Base-by-base conservation (phyloP, 1,140 invertebrate genomes). In the Scaptomyza hsui region DNA sequence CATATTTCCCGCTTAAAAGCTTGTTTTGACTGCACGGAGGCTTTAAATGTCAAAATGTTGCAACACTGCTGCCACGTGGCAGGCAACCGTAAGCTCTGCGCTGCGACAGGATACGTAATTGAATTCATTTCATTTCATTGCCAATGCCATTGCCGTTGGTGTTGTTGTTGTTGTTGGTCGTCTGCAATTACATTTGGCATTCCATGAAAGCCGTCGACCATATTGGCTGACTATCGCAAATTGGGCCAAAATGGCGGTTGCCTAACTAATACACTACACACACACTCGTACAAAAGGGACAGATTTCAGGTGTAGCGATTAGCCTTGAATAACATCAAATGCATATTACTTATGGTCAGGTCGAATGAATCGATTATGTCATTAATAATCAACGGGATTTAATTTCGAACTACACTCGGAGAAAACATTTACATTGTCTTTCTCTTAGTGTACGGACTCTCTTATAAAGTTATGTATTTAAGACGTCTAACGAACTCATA, bases 61-160 rank as follows among this genome's bases (percentile, higher is more conserved):
- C 32, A 37, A n/a, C 32, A 37, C 10, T 37, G 32, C 32, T 3
- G 12, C 12, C 3, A 7, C 18, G 12, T 26, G 19, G 21, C 21
- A 32, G 39, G 39, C 16, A n/a, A 32, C 48, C 3, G 16, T 19
- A 18, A 44, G 37, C 13, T 24, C 26, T 29, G 26, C 26, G 37
- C 9, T 41, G 35, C 48, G 29, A 21, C 53, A 67, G 69, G 63
- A 55, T 42, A 67, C 68, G 61, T 64, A 72, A 72, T 72, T 72
- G 55, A 72, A 72, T 72, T 72, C 55, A 65, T 67, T 67, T 67
- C 69, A 72, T 72, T 53, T 29, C 32, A 29, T 37, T 47, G 61
- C 29, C 21, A 35, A 5, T 29, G 5, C 18, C 41, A 37, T 5
- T 24, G 35, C 18, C 24, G n/a, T 26, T 48, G 13, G 15, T 10